Conservation (phyloP, 2,888 invertebrate species). For the Galeopsomyia nigrocyanea region DNA sequence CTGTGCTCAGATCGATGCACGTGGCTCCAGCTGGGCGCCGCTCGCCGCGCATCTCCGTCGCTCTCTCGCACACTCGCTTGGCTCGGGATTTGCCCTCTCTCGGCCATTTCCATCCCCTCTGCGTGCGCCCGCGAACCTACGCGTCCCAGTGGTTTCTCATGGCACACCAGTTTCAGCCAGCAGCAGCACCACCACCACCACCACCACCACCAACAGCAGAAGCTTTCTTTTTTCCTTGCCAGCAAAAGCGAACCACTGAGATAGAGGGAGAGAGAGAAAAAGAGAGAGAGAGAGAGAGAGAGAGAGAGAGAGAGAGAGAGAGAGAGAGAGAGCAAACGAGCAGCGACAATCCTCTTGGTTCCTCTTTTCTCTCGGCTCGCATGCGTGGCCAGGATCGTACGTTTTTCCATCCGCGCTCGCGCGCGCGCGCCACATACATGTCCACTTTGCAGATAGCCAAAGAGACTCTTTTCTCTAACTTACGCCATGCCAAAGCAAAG, state of each 20-base stretch:
- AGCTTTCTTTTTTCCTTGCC: too few relatives aligned
- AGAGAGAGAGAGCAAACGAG: background rate
- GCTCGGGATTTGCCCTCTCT: constrained; percentile 18
- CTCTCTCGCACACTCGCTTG: constrained; percentile 60
- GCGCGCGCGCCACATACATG: constrained; percentile 27
- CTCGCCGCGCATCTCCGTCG: constrained; percentile 66
- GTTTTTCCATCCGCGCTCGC: background rate
- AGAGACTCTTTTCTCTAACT: constrained; percentile 9
- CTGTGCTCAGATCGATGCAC: constrained; percentile 69
- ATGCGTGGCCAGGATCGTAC: too few relatives aligned
- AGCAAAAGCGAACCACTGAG: too few relatives aligned
- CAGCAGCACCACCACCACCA: too few relatives aligned
- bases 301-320: background rate
- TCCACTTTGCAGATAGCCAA: constrained; percentile 43
- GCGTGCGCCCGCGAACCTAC: too few relatives aligned
- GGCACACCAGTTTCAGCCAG: too few relatives aligned
- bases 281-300: background rate
- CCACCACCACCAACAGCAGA: too few relatives aligned
- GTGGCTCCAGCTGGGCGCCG: constrained; percentile 69
- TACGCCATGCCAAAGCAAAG: background rate
- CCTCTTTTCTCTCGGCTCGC: background rate
- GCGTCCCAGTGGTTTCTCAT: too few relatives aligned
- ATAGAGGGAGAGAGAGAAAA: background rate
- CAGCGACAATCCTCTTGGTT: constrained; percentile 1
- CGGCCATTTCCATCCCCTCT: background rate